Evolutionary conservation across 1,140 invertebrate genomes (phyloP), one percentile per base, ranked within the genome.

Genomic region (Drosophila arawakana): DNA sequence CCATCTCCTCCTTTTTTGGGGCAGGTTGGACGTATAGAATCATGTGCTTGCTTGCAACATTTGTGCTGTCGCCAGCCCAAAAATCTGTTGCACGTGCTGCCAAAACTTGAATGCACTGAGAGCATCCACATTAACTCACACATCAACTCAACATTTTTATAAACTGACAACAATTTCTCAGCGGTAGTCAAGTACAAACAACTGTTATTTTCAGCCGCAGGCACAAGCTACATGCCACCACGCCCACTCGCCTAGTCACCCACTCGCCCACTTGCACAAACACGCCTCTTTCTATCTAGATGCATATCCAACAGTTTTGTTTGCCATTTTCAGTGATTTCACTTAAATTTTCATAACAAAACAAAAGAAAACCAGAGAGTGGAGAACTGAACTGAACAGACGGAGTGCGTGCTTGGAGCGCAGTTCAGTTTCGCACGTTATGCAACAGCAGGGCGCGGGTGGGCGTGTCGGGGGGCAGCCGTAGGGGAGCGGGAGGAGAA

Each of bases 301-400:
- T 80, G 84, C 80, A 89, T 84, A 73, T 78, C 72, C 78, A 43
- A 68, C 78, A 70, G 84, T 88, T 88, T 89, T 88, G 84, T 88
- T 88, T 88, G 84, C 74, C 84, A 88, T 88, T 88, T 86, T 88
- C 78, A 84, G 84, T 88, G 84, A 88, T 89, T 88, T 88, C 84
- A 88, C 84, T 88, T 89, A 88, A 88, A 88, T 88, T 88, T 88
- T 88, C 84, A 88, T 88, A 88, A 88, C 84, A 88, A 88, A 89
- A 88, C 88, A 89, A 81, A 89, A 88, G 83, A 89, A 81, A 80
- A 61, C 63, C 57, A 30, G 6, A 30, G 4, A 4, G 25, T 5
- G 6, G 25, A 30, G 25, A 30, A 30, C 25, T 30, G 25, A 30
- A 30, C 25, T 30, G 4, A 30, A 30, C 25, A 30, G 25, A 30